A percentile compares a stretch with the other conserved stretches of the same genome.
Conservation (phyloP, 2,797 vertebrate species). For the Cottoperca gobio region DNA sequence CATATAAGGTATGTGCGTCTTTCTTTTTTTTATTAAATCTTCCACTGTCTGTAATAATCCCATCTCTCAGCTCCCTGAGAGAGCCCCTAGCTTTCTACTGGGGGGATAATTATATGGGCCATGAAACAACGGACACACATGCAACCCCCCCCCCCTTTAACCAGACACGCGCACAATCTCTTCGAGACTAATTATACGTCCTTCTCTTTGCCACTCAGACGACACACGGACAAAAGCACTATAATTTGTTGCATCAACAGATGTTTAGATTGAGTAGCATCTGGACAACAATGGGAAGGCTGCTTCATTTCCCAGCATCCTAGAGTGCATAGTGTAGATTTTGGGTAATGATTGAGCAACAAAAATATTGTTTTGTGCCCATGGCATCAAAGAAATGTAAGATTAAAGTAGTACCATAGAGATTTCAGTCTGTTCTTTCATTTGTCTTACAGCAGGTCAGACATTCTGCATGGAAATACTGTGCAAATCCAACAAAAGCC, state of each 20-base stretch:
- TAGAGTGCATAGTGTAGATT: neutral
- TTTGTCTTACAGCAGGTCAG: neutral
- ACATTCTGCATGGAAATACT: slow-evolving; percentile 9
- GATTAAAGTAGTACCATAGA: neutral
- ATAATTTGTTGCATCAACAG: slow-evolving; percentile 68
- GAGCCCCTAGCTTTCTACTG: slow-evolving; percentile 35
- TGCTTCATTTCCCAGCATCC: slow-evolving; percentile 23
- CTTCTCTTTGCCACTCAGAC: slow-evolving; percentile 40
- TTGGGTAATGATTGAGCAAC: neutral
- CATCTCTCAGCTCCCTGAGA: slow-evolving; percentile 36
- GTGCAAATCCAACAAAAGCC: neutral
- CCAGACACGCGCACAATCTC: slow-evolving; percentile 52
- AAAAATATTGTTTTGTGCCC: neutral
- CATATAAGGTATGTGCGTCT: neutral
- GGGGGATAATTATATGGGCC: slow-evolving; percentile 59
- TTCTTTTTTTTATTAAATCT: slow-evolving; percentile 20
- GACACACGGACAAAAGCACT: slow-evolving; percentile 38
- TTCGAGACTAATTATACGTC: slow-evolving; percentile 72
- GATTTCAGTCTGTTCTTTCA: neutral
- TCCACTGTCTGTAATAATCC: slow-evolving; percentile 50
- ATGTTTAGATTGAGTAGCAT: slow-evolving; percentile 59
- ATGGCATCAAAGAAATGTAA: neutral
- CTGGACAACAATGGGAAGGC: slow-evolving; percentile 36
- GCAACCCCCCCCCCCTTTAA: slow-evolving; percentile 22
- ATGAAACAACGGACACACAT: slow-evolving; percentile 51